These are phyloP conservation scores for Tetragonula clypearis DNA, from an alignment of 1,140 invertebrate species.

Conservation along the genomic window DNA sequence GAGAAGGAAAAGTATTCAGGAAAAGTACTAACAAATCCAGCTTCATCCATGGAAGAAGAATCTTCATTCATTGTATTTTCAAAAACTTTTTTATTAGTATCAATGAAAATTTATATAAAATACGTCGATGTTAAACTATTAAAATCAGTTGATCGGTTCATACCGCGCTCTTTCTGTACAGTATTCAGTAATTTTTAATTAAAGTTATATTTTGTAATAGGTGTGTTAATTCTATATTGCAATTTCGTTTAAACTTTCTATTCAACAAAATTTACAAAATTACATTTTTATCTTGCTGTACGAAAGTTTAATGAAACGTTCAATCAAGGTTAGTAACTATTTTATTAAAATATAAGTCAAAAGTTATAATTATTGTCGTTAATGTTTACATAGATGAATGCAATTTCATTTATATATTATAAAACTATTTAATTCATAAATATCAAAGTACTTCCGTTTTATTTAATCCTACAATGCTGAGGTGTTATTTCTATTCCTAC, in stretches of 20 bases:
- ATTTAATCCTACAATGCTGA: neutral
- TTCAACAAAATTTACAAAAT: neutral
- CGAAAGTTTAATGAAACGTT: neutral
- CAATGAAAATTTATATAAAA: too few relatives aligned
- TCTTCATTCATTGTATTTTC: neutral
- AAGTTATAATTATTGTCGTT: neutral
- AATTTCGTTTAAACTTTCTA: neutral
- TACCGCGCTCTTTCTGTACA: neutral
- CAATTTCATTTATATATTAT: neutral
- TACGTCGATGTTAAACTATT: neutral
- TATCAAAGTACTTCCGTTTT: neutral
- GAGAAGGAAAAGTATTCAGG: neutral
- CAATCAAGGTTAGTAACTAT: neutral
- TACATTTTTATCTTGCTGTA: neutral
- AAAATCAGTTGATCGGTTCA: neutral
- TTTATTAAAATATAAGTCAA: neutral
- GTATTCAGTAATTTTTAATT: neutral
- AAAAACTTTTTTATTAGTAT: neutral
- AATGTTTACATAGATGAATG: neutral
- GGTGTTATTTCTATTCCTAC: neutral
- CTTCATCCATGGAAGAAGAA: neutral
- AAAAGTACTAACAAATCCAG: too few relatives aligned
- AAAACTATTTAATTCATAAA: neutral
- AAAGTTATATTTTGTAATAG: neutral
- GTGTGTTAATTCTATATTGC: neutral